A percentile compares a stretch with the other conserved stretches of the same genome.
These are phyloP conservation scores for Julus scandinavius DNA, from an alignment of 2,888 invertebrate genomes.

Conservation along the genomic window DNA sequence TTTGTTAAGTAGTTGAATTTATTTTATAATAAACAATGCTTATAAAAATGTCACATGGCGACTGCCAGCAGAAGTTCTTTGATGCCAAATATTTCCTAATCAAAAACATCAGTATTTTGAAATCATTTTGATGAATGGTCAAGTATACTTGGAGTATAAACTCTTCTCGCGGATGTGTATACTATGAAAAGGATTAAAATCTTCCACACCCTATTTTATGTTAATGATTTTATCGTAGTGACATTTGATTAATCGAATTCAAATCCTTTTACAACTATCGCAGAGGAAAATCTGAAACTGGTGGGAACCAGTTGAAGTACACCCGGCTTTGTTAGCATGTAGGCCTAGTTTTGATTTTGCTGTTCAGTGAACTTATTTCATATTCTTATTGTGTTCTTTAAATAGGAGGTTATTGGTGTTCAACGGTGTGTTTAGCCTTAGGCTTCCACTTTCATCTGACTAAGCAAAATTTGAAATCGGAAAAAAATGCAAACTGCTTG, in stretches of 20 bases:
- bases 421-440: neutral
- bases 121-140: neutral
- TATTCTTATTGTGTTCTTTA: constrained; percentile 30
- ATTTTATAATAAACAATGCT: no score
- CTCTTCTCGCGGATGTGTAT: neutral
- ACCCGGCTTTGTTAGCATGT: neutral
- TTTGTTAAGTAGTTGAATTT: no score
- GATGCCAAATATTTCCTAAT: no score
- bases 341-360: constrained; percentile 7
- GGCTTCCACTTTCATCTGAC: neutral
- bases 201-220: neutral
- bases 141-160: neutral
- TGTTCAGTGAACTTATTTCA: constrained; percentile 40
- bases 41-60: no score
- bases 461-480: neutral
- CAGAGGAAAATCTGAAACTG: neutral
- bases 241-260: neutral
- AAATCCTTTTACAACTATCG: neutral
- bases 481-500: neutral
- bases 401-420: constrained; percentile 34
- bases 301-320: neutral
- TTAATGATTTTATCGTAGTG: neutral
- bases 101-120: neutral
- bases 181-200: neutral
- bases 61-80: no score